A percentile compares a stretch with the other conserved stretches of the same genome.
Conservation (phyloP, 2,113 vertebrate genomes). For the Phoxinus phoxinus region DNA sequence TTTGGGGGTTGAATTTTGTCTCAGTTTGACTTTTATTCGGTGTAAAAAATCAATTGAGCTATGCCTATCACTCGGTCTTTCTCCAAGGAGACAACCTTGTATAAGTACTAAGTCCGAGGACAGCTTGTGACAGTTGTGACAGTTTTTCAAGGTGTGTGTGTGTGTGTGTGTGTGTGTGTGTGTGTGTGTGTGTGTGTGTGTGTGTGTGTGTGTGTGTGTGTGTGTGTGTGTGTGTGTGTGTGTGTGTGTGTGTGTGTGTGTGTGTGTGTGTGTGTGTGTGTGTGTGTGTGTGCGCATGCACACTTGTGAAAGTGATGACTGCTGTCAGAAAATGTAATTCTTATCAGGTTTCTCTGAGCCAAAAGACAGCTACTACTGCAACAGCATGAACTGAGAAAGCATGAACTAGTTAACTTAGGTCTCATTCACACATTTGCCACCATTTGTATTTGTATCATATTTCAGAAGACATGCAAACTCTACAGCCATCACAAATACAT, state of each 20-base stretch:
- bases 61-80: constrained; percentile 9
- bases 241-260: constrained; percentile 7
- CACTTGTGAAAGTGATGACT: neutral
- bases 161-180: constrained; percentile 9
- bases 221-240: neutral
- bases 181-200: neutral
- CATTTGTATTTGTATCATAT: neutral
- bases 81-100: constrained; percentile 35
- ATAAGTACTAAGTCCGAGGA: neutral
- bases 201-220: neutral
- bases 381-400: neutral
- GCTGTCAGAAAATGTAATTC: constrained; percentile 1
- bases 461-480: neutral
- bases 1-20: neutral
- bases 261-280: neutral
- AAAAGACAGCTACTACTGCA: neutral
- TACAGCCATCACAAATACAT: neutral
- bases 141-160: constrained; percentile 6
- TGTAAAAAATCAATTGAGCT: constrained; percentile 26
- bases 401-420: neutral
- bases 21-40: constrained; percentile 19
- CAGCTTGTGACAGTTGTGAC: constrained; percentile 38
- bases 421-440: neutral
- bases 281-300: neutral
- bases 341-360: neutral